These are phyloP conservation scores for Nibea albiflora DNA, from an alignment of 2,113 vertebrate genomes.

Conservation along the genomic window DNA sequence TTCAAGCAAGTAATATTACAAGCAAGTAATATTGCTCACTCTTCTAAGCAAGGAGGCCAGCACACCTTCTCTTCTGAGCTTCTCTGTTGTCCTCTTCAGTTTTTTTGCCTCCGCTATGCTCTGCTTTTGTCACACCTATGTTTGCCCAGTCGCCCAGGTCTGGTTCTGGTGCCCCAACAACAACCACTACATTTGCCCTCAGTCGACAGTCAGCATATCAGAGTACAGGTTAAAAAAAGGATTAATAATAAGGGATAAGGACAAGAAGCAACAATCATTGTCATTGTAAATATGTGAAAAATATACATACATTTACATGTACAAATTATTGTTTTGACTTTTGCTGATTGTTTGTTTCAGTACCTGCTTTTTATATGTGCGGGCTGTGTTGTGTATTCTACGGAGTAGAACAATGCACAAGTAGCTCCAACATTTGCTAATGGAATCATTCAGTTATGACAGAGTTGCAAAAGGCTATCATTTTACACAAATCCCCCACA, in stretches of 20 bases:
- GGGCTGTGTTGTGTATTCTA: background rate
- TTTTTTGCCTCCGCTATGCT: too few species aligned
- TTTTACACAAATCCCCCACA: slow-evolving; percentile 24
- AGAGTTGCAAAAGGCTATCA: background rate
- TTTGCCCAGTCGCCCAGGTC: too few species aligned
- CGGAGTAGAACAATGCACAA: background rate
- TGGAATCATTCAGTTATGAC: background rate
- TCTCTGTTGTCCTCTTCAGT: too few species aligned
- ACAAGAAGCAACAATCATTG: too few species aligned
- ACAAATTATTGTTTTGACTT: background rate
- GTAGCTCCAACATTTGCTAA: background rate
- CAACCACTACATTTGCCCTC: background rate
- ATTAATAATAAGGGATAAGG: too few species aligned
- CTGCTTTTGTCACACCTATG: too few species aligned
- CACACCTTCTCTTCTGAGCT: too few species aligned
- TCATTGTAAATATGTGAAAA: too few species aligned
- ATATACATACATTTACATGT: background rate
- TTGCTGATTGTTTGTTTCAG: background rate
- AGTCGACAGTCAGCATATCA: background rate
- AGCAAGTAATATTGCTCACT: too few species aligned
- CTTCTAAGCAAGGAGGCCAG: too few species aligned
- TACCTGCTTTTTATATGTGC: background rate
- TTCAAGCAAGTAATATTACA: too few species aligned
- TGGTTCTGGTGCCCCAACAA: background rate
- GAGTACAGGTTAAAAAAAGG: too few species aligned